Evolutionary conservation across 2,888 invertebrate genomes (phyloP), one percentile per base, ranked within the genome.

Genomic region (Nasonovia ribisnigri): DNA sequence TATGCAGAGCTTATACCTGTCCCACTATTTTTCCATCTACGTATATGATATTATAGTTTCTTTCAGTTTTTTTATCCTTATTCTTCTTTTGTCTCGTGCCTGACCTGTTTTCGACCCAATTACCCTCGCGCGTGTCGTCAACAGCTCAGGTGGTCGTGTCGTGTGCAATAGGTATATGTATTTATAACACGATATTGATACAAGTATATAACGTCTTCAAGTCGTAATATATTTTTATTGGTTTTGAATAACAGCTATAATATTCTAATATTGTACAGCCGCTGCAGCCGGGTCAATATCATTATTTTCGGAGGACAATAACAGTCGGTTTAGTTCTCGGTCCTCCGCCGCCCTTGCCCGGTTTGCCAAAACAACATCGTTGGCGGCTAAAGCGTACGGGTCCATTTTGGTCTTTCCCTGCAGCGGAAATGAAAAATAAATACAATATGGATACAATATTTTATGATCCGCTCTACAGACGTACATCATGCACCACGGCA

Each of bases 361-460:
- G 89, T 77, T 36, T 20, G 77, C 5, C 77, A 8, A 36, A 20
- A 2, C 36, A 8, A 36, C 20, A 36, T 77, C 77, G 6, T 36
- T 77, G 77, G 20, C 20, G 20, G 60, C 84, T 26, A 89, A 48
- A 46, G 57, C 92, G 89, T 93, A 89, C 36, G 60, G 54, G 84
- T 93, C 29, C 57, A 16, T 84, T 84, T 88, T 84, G 36, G 26
- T 60, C 84, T 57, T 57, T 29, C 89, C 84, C 89, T 88, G n/a
- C 20, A 36, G 2, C n/a, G 57, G 8, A 88, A 93, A 93, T 11
- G 13, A 42, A 57, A 88, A 51, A 57, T 36, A 77, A 77, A 20
- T 77, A 36, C 77, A 77, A 77, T 20, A 88, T 3, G 1, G 36
- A 46, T 43, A 10, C 24, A 46, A 86, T 86, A 86, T 11, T 86